Evolutionary conservation across 2,113 vertebrate genomes (phyloP), one percentile per base, ranked within the genome.

Genomic region (Mus pahari): DNA sequence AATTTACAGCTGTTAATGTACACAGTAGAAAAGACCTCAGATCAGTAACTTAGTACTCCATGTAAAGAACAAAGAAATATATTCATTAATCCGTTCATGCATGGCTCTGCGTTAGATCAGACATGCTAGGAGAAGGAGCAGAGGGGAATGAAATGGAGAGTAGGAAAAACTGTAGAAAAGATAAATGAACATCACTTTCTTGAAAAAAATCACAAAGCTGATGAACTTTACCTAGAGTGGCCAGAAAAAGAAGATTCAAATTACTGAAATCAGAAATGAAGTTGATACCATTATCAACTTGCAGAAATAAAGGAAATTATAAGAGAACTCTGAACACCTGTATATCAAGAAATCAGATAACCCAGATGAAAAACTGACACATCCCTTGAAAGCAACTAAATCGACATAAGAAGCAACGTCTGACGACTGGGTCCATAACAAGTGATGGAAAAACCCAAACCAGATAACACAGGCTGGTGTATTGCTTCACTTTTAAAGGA

Each of bases 231-330:
- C 42, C 83, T 48, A 36, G 62, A 86, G 5, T 42, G 62, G 20
- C 12, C 7, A 16, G 62, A 36, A 50, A 50, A 50, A 87, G 5
- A 87, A 36, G 33, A 70, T 53, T n/a, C 19, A 19, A 66, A 86
- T 48, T 68, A 91, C n/a, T 95, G 90, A 95, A 68, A 79, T 86
- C 31, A 58, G 73, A 89, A 91, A 73, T 87, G 42, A 87, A 94
- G 90, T 28, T 87, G 71, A 36, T 55, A 48, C 45, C 26, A 70
- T 86, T 81, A 78, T 14, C n/a, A n/a, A n/a, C 70, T 71, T 94
- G 33, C 33, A 92, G 81, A 92, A 94, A 74, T 73, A 58, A 70
- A 22, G 12, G 10, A 20, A 9, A 70, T 68, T 71, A 55, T 89
- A 86, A 55, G 53, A 96, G 92, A 96, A 84, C 33, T 50, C 31